phyloP scores from a whole-genome alignment of 2,113 vertebrate species.

The Notechis scutatus region DNA sequence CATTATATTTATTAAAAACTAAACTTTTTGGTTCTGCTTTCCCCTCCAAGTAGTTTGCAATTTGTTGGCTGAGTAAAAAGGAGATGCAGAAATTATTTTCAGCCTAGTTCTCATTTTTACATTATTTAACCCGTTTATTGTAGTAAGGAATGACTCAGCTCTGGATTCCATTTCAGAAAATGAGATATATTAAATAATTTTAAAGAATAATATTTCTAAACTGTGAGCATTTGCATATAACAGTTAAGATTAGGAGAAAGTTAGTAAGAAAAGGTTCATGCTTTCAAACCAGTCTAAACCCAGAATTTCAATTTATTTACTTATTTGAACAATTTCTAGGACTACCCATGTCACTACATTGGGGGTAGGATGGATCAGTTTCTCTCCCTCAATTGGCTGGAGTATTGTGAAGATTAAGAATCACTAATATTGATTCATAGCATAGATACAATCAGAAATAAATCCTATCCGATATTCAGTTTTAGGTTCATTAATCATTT shows the following conservation, averaged over 20 bases:
- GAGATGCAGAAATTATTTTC: not conserved
- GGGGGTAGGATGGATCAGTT: not conserved
- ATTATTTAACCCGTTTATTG: not conserved
- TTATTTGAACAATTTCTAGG: not conserved
- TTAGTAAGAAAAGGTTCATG: not conserved
- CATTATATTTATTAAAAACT: not conserved
- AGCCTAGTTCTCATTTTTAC: not conserved
- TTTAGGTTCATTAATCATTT: not conserved
- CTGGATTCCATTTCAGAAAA: not conserved
- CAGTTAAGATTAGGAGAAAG: not conserved
- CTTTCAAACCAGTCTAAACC: not conserved
- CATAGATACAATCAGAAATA: not conserved
- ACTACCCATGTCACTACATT: not conserved
- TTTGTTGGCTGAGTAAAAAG: not conserved
- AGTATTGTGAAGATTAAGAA: not conserved
- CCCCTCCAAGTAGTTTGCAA: not conserved
- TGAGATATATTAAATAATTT: not conserved
- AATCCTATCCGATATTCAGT: not conserved
- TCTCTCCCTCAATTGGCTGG: not conserved
- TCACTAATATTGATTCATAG: not conserved
- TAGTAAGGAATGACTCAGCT: not conserved
- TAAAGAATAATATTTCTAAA: not conserved
- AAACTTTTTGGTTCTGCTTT: accelerated
- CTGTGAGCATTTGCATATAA: not conserved
- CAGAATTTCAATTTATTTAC: not conserved